Base-by-base conservation (phyloP, 1,140 invertebrate species). In the Zaprionus kolodkinae region DNA sequence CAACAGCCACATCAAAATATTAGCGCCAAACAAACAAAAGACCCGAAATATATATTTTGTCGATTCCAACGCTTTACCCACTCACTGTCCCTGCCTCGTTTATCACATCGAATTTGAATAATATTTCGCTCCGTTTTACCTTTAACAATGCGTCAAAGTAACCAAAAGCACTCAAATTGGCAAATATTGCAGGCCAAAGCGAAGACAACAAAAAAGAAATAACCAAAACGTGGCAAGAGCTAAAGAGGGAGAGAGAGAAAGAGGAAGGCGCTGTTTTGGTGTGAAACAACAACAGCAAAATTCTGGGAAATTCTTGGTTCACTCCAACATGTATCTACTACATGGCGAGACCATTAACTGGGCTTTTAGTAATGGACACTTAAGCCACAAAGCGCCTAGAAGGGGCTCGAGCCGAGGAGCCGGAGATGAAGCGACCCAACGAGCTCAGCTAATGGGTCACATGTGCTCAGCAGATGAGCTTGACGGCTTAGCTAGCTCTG, bases 81-180 rank as follows among this genome's bases (percentile, higher is more conserved):
- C n/a, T n/a, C 4, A 6, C 48, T 50, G 38, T 48, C 12, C 54
- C 54, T 43, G 50, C 15, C 33, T 56, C 55, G 21, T 61, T 78
- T 74, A 65, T 75, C 52, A 70, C 80, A 71, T 57, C 62, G 72
- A 80, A 88, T 88, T 74, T 66, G 83, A 79, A 88, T 75, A 75
- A 78, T 60, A 83, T 78, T 66, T 78, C 38, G 69, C 65, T 55
- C 45, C 45, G 72, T 35, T 63, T 67, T 33, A 77, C 57, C 64
- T 77, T 77, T 50, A 75, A 69, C 65, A 85, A 55, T 67, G 66
- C 76, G 72, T 78, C 70, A 75, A 81, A 81, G 80, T 80, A 78
- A 80, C 74, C 77, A 68, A 72, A 84, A 88, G 77, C 84, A 87
- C 84, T 87, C 77, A 87, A 75, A 70, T 80, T 79, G 77, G 71